Base-by-base conservation (phyloP, 2,113 vertebrate genomes). In the Scomber colias region DNA sequence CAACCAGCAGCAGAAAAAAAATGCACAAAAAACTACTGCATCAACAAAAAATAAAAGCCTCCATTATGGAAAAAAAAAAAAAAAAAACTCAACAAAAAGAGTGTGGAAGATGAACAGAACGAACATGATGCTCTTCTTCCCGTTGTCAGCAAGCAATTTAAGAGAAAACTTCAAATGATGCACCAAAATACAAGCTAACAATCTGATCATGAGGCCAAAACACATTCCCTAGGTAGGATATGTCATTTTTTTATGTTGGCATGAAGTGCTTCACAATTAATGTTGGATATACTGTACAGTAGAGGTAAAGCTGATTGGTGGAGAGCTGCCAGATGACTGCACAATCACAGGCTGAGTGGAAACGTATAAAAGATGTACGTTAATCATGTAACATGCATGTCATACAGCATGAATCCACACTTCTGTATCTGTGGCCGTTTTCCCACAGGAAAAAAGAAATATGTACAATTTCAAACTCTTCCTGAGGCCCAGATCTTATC, bases 261-360 rank as follows among this genome's bases (percentile, higher is more conserved):
- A 65, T 53, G 31, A 69, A 27, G 48, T 11, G 3, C 16, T 65
- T 87, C 69, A 67, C 68, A 74, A 55, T 72, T 64, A 8, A 46
- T 11, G 55, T 40, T 64, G 82, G 45, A 74, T 13, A 3, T 14
- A 14, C 53, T 3, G 71, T 45, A 49, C 60, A 74, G 73, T 9
- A 65, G 86, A 73, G 72, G 70, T 64, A 55, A 79, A 71, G 51
- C 44, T 48, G 84, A 77, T 16, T 19, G 10, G 48, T 74, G 62
- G 70, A 73, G 57, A 92, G 92, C 89, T 92, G 92, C 90, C 92
- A 81, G 79, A 81, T 56, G 73, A 91, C 71, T 49, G 80, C 71
- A 85, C 86, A 90, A 89, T 91, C 75, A 75, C 61, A 81, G 31
- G 81, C 82, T 76, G 75, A 74, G 75, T 50, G 24, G 68, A 80